Evolutionary conservation across 2,113 vertebrate species (phyloP).

Genomic region (Myotis lucifugus): DNA sequence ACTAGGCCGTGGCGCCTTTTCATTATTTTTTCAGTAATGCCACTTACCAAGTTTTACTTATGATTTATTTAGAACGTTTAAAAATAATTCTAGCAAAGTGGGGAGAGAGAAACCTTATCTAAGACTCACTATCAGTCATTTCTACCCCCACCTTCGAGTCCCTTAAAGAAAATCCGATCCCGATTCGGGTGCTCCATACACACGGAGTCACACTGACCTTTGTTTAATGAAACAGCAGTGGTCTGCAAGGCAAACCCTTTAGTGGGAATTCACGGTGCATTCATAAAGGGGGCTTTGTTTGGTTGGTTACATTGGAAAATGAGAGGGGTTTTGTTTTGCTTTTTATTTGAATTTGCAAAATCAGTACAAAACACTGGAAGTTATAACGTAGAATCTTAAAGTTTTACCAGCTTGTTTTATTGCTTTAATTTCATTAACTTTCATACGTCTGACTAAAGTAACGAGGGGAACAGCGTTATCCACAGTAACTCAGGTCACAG

Average conservation of each 20-base stretch:
- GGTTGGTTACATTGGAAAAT: slow-evolving; percentile 40
- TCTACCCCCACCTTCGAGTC: not conserved
- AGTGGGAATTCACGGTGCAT: not conserved
- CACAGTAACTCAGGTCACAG: not conserved
- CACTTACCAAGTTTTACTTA: not conserved
- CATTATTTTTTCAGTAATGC: slow-evolving; percentile 2
- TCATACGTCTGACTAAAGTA: not conserved
- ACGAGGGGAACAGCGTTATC: not conserved
- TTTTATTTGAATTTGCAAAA: not conserved
- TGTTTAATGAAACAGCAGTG: not conserved
- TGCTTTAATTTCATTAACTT: slow-evolving; percentile 22
- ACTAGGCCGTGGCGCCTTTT: not conserved
- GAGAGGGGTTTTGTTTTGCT: not conserved
- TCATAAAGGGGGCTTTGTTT: slow-evolving; percentile 47
- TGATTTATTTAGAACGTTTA: slow-evolving; percentile 21
- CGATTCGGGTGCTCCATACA: not conserved
- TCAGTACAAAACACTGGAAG: not conserved
- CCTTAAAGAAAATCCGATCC: not conserved
- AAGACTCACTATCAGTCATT: not conserved
- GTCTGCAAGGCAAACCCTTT: not conserved
- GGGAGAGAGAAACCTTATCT: not conserved
- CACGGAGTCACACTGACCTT: not conserved
- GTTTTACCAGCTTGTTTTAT: not conserved
- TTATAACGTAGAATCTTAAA: slow-evolving; percentile 1
- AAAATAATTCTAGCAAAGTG: not conserved